Percentiles rank a stretch among this genome's conserved stretches.
These are phyloP conservation scores for Heloderma charlesbogerti DNA, from an alignment of 2,113 vertebrate genomes.

Conservation along the genomic window DNA sequence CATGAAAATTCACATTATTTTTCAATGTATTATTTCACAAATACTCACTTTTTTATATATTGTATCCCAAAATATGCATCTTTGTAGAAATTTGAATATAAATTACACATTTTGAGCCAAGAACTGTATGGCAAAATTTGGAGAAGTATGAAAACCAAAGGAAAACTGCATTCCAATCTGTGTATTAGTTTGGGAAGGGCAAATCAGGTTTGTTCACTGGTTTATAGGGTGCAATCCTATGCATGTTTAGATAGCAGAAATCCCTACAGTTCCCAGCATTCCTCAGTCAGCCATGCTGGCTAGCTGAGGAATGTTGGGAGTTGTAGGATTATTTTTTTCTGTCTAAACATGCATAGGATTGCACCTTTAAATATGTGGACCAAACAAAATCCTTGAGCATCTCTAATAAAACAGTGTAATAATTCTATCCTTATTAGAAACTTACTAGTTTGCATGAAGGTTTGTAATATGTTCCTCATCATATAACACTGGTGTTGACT, in stretches of 20 bases:
- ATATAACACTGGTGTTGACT: background rate
- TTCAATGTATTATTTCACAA: background rate
- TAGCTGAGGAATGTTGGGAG: too few relatives aligned
- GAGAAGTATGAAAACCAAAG: background rate
- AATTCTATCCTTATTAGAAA: background rate
- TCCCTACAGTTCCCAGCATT: too few relatives aligned
- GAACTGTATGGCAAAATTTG: background rate
- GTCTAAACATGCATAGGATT: too few relatives aligned
- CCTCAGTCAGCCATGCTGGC: too few relatives aligned
- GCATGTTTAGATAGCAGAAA: too few relatives aligned
- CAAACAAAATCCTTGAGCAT: background rate
- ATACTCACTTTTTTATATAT: background rate
- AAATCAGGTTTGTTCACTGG: too few relatives aligned
- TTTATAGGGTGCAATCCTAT: too few relatives aligned
- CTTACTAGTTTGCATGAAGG: background rate
- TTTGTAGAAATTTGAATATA: background rate
- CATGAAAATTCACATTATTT: background rate
- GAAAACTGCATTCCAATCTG: background rate
- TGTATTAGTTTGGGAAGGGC: too few relatives aligned
- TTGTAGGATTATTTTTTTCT: too few relatives aligned
- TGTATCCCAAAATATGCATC: background rate
- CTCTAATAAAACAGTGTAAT: background rate
- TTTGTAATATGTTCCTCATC: background rate
- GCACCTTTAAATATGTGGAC: background rate
- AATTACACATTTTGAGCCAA: background rate